Evolutionary conservation across 2,797 vertebrate genomes (phyloP), one percentile per base, ranked within the genome.

Genomic region (Diglossa cyanea): DNA sequence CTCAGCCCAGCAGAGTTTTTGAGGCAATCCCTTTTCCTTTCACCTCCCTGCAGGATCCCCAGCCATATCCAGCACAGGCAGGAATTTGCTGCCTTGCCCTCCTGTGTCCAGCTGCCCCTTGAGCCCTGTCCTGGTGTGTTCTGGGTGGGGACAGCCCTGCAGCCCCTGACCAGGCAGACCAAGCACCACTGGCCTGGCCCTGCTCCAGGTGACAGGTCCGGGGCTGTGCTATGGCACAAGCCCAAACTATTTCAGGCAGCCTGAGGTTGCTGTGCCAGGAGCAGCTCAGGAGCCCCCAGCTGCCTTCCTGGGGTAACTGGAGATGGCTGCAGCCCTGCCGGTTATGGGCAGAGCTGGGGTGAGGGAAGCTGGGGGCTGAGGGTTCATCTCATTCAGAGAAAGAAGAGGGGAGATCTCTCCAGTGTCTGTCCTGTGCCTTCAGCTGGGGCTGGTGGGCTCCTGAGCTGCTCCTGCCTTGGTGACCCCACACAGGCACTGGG

Each of bases 131-230:
- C 74, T 47, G 50, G 7, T 45, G 23, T 17, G 35, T 44, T 48
- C 40, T 4, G 2, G 37, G 23, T 11, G 0, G 3, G 19, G 5
- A 30, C 54, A 88, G 33, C n/a, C 31, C 74, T 0, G 0, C 35
- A 73, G 51, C 9, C 40, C 51, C 53, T 4, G 4, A 17, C 40
- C 40, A 67, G 70, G 45, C 65, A 77, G 72, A 83, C 61, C 25
- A 37, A 81, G 70, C 3, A 4, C 62, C 73, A 39, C 57, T 31
- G 20, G 76, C 53, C 83, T 83, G 89, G 54, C 63, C 47, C 71
- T 0, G 1, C 30, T 84, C 37, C 1, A 10, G 60, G 48, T 58
- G 51, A 70, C 26, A 20, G 90, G 83, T 87, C 50, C 0, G 0
- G 71, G 44, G 51, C 78, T 72, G 58, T 51, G 51, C 75, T 3